These are phyloP conservation scores for Pammene aurita DNA, from an alignment of 2,888 invertebrate species.

Conservation along the genomic window DNA sequence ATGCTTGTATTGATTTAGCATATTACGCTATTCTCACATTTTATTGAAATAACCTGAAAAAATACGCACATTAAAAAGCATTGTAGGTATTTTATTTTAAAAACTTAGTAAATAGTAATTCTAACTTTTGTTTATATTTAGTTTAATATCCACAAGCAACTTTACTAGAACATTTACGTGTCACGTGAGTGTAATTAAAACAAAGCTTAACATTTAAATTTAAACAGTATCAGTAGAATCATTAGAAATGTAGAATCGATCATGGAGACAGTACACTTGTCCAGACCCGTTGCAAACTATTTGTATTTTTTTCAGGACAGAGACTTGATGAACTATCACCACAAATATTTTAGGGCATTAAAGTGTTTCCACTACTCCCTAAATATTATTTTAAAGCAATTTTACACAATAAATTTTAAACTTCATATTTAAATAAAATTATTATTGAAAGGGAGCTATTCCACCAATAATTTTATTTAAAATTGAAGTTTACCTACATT, in stretches of 20 bases:
- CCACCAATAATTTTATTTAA: too few species aligned
- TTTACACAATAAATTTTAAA: too few species aligned
- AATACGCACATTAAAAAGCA: too few species aligned
- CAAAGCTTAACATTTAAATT: background rate
- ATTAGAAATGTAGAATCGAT: slow-evolving; percentile 4
- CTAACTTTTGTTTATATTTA: too few species aligned
- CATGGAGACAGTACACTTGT: background rate
- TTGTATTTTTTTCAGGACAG: background rate
- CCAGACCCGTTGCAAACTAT: background rate
- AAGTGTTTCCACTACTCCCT: background rate
- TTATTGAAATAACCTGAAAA: too few species aligned
- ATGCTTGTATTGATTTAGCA: slow-evolving; percentile 15
- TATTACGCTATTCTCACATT: background rate
- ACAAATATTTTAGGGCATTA: background rate
- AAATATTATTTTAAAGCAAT: too few species aligned
- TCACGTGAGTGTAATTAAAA: background rate
- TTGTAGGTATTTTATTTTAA: too few species aligned
- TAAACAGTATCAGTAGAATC: slow-evolving; percentile 10
- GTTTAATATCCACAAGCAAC: background rate
- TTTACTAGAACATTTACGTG: too few species aligned
- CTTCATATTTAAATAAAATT: too few species aligned
- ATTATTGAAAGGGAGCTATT: too few species aligned
- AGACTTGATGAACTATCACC: background rate
- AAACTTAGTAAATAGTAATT: too few species aligned
- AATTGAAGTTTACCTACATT: too few species aligned